Base-by-base conservation (phyloP, 1,140 invertebrate genomes). In the Megalopta genalis region DNA sequence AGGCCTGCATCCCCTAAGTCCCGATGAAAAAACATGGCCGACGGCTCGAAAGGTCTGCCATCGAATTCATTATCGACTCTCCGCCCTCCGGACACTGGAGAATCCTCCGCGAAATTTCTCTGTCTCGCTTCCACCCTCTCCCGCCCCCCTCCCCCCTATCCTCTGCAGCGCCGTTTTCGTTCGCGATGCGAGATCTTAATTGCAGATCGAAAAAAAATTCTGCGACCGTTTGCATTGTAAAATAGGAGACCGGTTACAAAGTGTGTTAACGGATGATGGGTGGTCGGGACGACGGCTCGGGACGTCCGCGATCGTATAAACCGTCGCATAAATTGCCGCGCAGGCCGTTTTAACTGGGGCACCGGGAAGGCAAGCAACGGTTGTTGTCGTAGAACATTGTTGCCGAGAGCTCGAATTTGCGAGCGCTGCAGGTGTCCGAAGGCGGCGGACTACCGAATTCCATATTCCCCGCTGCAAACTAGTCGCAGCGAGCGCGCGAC, bases 1-100 rank as follows among this genome's bases (percentile, higher is more conserved):
- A 90, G 82, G 84, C 78, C 73, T 88, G 87, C 87, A 88, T 83
- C 87, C 87, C 86, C 82, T 85, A 86, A 80, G 76, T 85, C 49
- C 65, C 68, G 64, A 80, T 75, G 85, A 88, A 88, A 87, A 88
- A 90, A 87, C 86, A 90, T 90, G 88, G 88, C 88, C 80, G 87
- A 84, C 85, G 69, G 77, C 63, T 79, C 79, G 83, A 86, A 84
- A 81, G 66, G 79, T 74, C 80, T 80, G 46, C 83, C 72, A 86
- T 80, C 85, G 80, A 73, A 86, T 85, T 75, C 67, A 69, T 86
- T 85, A 85, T 86, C 81, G 81, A 80, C 84, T 86, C 77, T 80
- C 64, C 77, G 73, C 83, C 83, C 66, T 62, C 70, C 75, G 54
- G 60, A 32, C 69, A 39, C 52, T 68, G 63, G 46, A n/a, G 66